Percentiles rank a stretch among this genome's conserved stretches.
Evolutionary conservation across 2,888 invertebrate genomes (phyloP).

Genomic region (Hemaris fuciformis): DNA sequence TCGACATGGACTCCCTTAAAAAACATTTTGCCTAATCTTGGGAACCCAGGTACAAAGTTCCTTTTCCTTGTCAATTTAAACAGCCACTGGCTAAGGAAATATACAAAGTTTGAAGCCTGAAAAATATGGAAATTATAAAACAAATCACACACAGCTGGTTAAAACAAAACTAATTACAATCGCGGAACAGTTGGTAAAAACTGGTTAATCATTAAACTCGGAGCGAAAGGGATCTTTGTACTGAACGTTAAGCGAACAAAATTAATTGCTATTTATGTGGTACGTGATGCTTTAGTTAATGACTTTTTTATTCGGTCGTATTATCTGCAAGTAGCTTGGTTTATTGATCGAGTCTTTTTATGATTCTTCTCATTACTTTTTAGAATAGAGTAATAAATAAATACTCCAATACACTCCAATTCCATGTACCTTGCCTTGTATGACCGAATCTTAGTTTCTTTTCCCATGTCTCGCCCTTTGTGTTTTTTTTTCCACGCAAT

Average conservation of each 20-base stretch:
- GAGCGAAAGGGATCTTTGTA: not conserved
- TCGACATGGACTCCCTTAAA: too few relatives aligned
- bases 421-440: too few relatives aligned
- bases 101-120: not conserved
- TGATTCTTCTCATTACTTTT: too few relatives aligned
- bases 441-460: too few relatives aligned
- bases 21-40: too few relatives aligned
- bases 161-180: not conserved
- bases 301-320: not conserved
- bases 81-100: not conserved
- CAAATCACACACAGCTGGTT: not conserved
- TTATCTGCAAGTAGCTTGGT: not conserved
- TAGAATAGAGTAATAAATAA: too few relatives aligned
- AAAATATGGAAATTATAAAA: not conserved
- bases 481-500: too few relatives aligned
- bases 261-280: not conserved
- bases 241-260: not conserved
- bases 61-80: too few relatives aligned
- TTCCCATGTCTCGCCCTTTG: too few relatives aligned
- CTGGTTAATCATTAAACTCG: not conserved
- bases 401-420: too few relatives aligned
- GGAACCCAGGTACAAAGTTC: too few relatives aligned
- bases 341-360: not conserved
- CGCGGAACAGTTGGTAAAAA: not conserved
- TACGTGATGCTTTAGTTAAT: not conserved